Conservation (phyloP, 2,888 invertebrate species). For the Caenorhabditis zanzibari region DNA sequence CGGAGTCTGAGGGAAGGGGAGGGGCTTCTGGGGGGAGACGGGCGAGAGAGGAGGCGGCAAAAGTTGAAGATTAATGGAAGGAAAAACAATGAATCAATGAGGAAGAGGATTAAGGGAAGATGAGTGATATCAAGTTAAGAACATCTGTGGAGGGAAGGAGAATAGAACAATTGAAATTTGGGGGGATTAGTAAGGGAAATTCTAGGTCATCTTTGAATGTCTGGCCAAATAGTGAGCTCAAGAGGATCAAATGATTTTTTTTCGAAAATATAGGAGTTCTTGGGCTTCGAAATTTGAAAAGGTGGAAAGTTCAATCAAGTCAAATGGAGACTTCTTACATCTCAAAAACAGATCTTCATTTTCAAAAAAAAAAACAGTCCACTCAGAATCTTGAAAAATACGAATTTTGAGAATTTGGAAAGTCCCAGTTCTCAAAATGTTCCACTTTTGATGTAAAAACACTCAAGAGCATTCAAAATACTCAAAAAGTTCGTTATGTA, state of each 20-base stretch:
- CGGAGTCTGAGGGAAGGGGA: constrained; percentile 24
- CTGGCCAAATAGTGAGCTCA: background rate
- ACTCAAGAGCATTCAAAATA: no score
- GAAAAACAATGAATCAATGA: constrained; percentile 31
- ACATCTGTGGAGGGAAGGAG: background rate
- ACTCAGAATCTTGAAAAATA: no score
- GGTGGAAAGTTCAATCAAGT: no score
- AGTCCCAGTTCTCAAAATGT: no score
- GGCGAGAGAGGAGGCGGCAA: constrained; percentile 5
- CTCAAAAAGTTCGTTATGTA: no score
- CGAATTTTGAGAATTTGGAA: no score
- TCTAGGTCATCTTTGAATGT: constrained; percentile 11
- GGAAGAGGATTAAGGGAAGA: constrained; percentile 13
- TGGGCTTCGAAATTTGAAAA: background rate
- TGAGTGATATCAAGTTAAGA: constrained; percentile 23
- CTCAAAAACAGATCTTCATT: no score
- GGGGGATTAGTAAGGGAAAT: background rate
- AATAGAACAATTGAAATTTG: constrained; percentile 8
- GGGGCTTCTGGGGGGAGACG: constrained; percentile 8
- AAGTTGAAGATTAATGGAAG: constrained; percentile 41
- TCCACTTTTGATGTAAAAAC: no score
- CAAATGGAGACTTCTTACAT: no score
- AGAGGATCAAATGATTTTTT: background rate
- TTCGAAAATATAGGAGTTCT: background rate
- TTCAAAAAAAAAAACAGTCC: no score